A percentile compares a stretch with the other conserved stretches of the same genome.
phyloP scores from a whole-genome alignment of 2,113 vertebrate species.

The Gyps fulvus region DNA sequence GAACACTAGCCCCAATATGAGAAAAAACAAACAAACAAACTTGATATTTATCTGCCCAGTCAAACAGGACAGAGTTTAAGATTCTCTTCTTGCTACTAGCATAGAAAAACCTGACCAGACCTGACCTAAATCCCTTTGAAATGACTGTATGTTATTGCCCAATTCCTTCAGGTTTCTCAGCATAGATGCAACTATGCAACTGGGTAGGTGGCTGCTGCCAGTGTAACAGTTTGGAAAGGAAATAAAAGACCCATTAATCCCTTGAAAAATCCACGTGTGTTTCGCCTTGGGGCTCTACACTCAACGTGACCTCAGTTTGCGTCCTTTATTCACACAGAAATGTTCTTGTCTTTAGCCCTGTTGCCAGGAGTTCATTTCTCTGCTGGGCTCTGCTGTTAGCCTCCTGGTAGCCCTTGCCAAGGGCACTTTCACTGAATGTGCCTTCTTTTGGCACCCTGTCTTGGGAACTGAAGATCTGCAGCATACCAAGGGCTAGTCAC shows the following conservation, averaged over 20 bases:
- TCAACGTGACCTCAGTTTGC: background rate
- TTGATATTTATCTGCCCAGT: background rate
- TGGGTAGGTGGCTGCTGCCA: background rate
- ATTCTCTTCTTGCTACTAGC: background rate
- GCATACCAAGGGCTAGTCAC: background rate
- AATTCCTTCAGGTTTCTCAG: background rate
- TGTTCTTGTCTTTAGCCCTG: background rate
- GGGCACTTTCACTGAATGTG: background rate
- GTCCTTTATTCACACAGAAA: background rate
- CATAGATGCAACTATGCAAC: background rate
- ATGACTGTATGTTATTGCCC: background rate
- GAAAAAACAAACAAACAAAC: background rate
- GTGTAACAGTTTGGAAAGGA: background rate
- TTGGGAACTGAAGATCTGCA: background rate
- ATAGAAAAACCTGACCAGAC: background rate
- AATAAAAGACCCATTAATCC: background rate
- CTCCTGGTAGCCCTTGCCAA: background rate
- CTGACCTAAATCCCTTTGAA: background rate
- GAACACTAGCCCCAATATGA: background rate
- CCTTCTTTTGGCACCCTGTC: background rate
- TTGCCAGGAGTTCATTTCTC: constrained; percentile 15
- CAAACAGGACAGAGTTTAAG: background rate
- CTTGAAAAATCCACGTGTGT: background rate
- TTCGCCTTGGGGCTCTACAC: background rate
- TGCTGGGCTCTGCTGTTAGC: background rate